These are phyloP conservation scores for Tenualosa thibaudeaui DNA, from an alignment of 2,797 vertebrate species.

Conservation along the genomic window DNA sequence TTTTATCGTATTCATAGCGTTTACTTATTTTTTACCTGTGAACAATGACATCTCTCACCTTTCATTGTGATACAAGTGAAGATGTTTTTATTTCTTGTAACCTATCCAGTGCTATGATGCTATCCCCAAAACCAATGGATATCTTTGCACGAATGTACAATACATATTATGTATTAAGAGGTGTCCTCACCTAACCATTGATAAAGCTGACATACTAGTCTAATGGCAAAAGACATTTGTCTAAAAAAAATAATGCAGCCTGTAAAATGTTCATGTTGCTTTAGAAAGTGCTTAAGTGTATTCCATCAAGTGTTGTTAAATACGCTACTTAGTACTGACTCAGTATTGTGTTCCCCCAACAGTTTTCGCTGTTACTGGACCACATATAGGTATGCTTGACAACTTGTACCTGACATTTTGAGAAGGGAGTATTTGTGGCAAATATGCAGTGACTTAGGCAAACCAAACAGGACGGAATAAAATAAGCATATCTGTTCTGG, in stretches of 20 bases:
- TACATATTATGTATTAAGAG: slow-evolving; percentile 7
- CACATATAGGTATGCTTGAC: not conserved
- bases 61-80: slow-evolving; percentile 22
- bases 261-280: slow-evolving; percentile 16
- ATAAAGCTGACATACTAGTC: not conserved
- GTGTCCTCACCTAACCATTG: slow-evolving; percentile 9
- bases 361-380: not conserved
- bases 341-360: not conserved
- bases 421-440: slow-evolving; percentile 16
- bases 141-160: slow-evolving; percentile 25
- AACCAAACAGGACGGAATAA: slow-evolving; percentile 1
- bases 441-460: not conserved
- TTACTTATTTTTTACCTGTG: slow-evolving; percentile 8
- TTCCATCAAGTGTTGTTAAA: slow-evolving; percentile 22
- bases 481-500: slow-evolving; percentile 14
- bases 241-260: slow-evolving; percentile 6
- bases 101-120: slow-evolving; percentile 20
- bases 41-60: slow-evolving; percentile 10
- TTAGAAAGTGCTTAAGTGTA: slow-evolving; percentile 6
- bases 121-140: slow-evolving; percentile 23
- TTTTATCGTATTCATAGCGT: slow-evolving; percentile 13
- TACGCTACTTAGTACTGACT: slow-evolving; percentile 9
- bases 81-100: slow-evolving; percentile 5
- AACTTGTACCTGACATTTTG: not conserved
- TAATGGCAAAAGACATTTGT: not conserved